A percentile compares a stretch with the other conserved stretches of the same genome.
These are phyloP conservation scores for Nasua narica DNA, from an alignment of 2,797 vertebrate species.

Conservation along the genomic window DNA sequence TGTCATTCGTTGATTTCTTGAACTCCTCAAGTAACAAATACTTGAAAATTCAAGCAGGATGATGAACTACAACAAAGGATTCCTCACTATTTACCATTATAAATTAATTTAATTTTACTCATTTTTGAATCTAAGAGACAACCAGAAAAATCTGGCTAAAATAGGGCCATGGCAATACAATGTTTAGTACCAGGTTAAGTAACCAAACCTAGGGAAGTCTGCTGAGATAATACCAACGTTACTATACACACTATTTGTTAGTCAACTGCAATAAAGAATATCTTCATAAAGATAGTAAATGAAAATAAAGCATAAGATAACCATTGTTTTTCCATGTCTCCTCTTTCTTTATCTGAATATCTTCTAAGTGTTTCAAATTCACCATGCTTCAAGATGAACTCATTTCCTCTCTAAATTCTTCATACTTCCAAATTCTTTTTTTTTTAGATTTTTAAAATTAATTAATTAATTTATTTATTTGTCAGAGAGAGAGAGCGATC, in stretches of 20 bases:
- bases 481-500: too few relatives aligned
- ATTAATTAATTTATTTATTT: too few relatives aligned
- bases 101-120: not conserved
- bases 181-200: not conserved
- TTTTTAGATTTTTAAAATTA: too few relatives aligned
- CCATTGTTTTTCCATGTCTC: not conserved
- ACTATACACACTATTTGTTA: not conserved
- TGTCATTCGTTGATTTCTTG: not conserved
- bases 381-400: conserved; percentile 19
- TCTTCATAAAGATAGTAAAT: conserved; percentile 11
- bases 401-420: not conserved
- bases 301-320: not conserved
- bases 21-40: not conserved
- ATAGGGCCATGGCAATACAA: not conserved
- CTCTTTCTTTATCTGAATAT: not conserved
- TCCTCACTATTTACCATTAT: not conserved
- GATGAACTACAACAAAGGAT: not conserved
- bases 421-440: not conserved
- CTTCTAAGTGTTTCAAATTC: not conserved
- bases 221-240: not conserved
- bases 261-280: not conserved
- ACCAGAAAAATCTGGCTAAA: not conserved
- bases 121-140: not conserved
- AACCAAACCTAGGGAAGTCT: not conserved
- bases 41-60: not conserved